A percentile compares a stretch with the other conserved stretches of the same genome.
Evolutionary conservation across 2,113 vertebrate species (phyloP).

Genomic region (Tenrec ecaudatus): DNA sequence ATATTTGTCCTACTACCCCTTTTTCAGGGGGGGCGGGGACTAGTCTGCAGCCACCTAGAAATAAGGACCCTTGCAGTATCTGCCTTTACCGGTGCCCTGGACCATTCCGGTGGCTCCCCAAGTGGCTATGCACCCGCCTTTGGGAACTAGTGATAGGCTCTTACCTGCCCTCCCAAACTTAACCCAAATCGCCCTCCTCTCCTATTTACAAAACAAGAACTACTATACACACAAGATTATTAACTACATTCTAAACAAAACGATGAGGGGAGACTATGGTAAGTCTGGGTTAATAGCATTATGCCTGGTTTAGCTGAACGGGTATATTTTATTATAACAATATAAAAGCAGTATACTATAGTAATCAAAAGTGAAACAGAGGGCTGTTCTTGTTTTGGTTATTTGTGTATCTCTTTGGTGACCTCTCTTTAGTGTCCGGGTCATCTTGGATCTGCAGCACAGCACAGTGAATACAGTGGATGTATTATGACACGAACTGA

Average conservation of each 20-base stretch:
- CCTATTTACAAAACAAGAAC: constrained; percentile 1
- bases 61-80: no score
- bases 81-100: no score
- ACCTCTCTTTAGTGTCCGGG: background rate
- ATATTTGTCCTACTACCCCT: no score
- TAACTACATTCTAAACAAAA: background rate
- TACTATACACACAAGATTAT: background rate
- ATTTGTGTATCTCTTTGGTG: background rate
- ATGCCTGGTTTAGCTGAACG: background rate
- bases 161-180: background rate
- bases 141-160: no score
- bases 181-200: background rate
- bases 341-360: background rate
- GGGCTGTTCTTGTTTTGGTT: background rate
- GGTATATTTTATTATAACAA: background rate
- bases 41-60: no score
- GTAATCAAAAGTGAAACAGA: constrained; percentile 29
- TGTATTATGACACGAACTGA: background rate
- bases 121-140: no score
- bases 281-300: background rate
- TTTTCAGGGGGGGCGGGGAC: no score
- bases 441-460: background rate
- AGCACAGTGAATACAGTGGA: background rate
- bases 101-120: no score
- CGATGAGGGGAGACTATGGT: no score